A percentile compares a stretch with the other conserved stretches of the same genome.
These are phyloP conservation scores for Morpho helenor DNA, from an alignment of 2,888 invertebrate genomes.

Conservation along the genomic window DNA sequence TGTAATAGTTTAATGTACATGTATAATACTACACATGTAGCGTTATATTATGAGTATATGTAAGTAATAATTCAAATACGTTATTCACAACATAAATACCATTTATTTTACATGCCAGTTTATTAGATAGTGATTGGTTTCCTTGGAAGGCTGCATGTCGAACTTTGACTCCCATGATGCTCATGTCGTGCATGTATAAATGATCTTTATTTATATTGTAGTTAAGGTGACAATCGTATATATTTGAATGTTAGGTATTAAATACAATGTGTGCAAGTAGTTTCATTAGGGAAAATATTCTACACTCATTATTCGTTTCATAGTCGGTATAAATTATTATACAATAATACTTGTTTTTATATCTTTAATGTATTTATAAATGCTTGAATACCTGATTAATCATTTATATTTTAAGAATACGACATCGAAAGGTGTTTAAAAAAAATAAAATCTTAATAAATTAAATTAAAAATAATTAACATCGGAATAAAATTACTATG, in stretches of 20 bases:
- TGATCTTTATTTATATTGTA: constrained; percentile 3
- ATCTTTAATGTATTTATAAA: neutral
- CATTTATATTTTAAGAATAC: too few relatives aligned
- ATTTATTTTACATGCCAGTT: constrained; percentile 49
- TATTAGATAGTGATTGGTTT: constrained; percentile 71
- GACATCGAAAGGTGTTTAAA: too few relatives aligned
- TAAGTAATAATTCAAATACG: constrained; percentile 25
- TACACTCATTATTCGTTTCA: constrained; percentile 17
- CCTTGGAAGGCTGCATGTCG: constrained; percentile 57
- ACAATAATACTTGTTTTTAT: constrained; percentile 5
- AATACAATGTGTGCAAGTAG: constrained; percentile 23
- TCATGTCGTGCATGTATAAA: constrained; percentile 6
- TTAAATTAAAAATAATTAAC: too few relatives aligned
- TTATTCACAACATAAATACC: constrained; percentile 42
- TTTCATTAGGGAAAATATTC: constrained; percentile 26
- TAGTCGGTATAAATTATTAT: constrained; percentile 11
- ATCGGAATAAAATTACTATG: too few relatives aligned
- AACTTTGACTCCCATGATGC: constrained; percentile 57
- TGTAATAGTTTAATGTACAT: too few relatives aligned
- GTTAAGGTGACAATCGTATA: constrained; percentile 8
- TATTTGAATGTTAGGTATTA: constrained; percentile 12
- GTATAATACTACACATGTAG: neutral
- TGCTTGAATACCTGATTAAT: too few relatives aligned
- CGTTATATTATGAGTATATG: neutral
- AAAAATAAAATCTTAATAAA: too few relatives aligned